A percentile compares a stretch with the other conserved stretches of the same genome.
These are phyloP conservation scores for Gymnobelideus leadbeateri DNA, from an alignment of 2,113 vertebrate species.

Conservation along the genomic window DNA sequence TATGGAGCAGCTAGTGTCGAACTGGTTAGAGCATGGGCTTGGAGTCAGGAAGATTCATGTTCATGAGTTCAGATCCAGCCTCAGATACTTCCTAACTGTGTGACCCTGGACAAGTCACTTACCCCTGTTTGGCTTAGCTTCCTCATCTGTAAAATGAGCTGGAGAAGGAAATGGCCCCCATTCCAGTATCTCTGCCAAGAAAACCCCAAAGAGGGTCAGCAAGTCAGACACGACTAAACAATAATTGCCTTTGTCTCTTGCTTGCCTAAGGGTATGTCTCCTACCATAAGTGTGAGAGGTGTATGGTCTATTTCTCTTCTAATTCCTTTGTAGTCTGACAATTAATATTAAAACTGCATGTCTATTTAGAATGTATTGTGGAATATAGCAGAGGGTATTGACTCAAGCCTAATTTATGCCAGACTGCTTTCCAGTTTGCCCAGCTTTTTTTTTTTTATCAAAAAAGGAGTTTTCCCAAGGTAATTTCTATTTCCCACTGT, in stretches of 20 bases:
- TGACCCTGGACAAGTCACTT: not conserved
- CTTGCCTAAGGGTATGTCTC: not conserved
- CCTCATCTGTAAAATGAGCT: not conserved
- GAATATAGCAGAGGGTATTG: not conserved
- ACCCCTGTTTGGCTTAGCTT: not conserved
- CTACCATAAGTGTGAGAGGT: not conserved
- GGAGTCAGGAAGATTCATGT: not conserved
- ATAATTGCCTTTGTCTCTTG: not conserved
- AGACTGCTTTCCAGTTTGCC: not conserved
- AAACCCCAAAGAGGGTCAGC: not conserved
- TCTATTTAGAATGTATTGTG: not conserved
- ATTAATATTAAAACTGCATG: not conserved
- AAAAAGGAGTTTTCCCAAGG: not conserved
- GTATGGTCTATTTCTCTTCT: not conserved
- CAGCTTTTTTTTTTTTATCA: not conserved
- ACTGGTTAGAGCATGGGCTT: not conserved
- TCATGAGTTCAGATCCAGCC: not conserved
- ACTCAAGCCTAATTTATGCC: not conserved
- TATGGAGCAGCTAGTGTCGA: not conserved
- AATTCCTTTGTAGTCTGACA: not conserved
- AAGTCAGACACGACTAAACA: not conserved
- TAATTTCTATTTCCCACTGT: not conserved
- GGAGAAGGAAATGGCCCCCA: not conserved
- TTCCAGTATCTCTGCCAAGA: not conserved
- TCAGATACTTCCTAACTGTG: no score